Percentiles rank a stretch among this genome's conserved stretches.
Conservation (phyloP, 2,888 invertebrate genomes). For the Ecdyonurus torrentis region DNA sequence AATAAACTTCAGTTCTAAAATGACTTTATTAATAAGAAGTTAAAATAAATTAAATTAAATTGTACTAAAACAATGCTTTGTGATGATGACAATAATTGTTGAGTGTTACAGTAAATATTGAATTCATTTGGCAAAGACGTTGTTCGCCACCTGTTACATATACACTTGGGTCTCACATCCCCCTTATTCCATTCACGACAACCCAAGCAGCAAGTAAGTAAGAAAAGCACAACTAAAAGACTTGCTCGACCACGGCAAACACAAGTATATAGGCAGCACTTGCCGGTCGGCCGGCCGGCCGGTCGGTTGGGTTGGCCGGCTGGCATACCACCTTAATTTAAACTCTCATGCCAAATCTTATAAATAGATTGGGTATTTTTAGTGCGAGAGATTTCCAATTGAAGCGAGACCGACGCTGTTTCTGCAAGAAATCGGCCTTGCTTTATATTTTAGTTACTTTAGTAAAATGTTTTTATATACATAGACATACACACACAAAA, state of each 20-base stretch:
- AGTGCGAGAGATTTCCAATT: constrained; percentile 2
- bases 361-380: neutral
- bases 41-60: no score
- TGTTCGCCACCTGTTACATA: neutral
- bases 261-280: no score
- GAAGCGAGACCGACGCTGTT: constrained; percentile 1
- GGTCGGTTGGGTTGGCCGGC: neutral
- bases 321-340: neutral
- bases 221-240: no score
- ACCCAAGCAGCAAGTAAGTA: neutral
- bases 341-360: neutral
- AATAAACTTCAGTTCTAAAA: no score
- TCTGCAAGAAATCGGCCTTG: neutral
- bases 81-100: no score
- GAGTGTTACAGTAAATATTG: no score
- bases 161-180: neutral
- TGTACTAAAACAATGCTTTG: no score
- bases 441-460: neutral
- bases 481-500: no score
- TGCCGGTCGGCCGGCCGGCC: neutral
- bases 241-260: neutral
- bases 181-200: neutral
- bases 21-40: no score
- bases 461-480: no score
- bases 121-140: no score